These are phyloP conservation scores for Agrochola macilenta DNA, from an alignment of 2,888 invertebrate species.

Conservation along the genomic window DNA sequence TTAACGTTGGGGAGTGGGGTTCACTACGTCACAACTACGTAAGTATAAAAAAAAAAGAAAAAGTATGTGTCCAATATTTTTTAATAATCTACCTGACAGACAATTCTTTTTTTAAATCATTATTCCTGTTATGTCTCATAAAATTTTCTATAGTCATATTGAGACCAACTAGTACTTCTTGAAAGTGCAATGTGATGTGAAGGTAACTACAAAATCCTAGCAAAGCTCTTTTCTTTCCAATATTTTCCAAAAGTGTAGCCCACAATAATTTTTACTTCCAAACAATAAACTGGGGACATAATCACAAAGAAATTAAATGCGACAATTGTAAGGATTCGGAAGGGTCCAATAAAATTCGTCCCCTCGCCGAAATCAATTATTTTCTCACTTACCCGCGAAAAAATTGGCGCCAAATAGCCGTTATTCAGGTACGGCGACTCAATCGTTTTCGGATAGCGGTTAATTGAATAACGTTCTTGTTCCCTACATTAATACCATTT, in stretches of 20 bases:
- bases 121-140: not conserved
- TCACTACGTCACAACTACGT: too few species aligned
- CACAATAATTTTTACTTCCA: slow-evolving; percentile 20
- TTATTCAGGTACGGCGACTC: slow-evolving; percentile 65
- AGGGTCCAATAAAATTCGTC: slow-evolving; percentile 61
- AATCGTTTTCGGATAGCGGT: slow-evolving; percentile 71
- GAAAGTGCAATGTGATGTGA: not conserved
- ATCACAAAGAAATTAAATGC: slow-evolving; percentile 64
- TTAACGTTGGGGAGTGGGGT: too few species aligned
- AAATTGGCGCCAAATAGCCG: slow-evolving; percentile 78
- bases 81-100: too few species aligned
- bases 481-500: slow-evolving; percentile 9
- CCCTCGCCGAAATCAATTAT: slow-evolving; percentile 84
- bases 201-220: not conserved
- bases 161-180: not conserved
- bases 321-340: slow-evolving; percentile 41
- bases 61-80: too few species aligned
- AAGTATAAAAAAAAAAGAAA: too few species aligned
- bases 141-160: not conserved
- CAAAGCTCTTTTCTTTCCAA: not conserved
- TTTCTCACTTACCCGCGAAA: slow-evolving; percentile 84
- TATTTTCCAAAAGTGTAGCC: slow-evolving; percentile 7
- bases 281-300: slow-evolving; percentile 60
- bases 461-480: slow-evolving; percentile 75
- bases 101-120: too few species aligned